phyloP scores from a whole-genome alignment of 92 coral and sea anemone genomes.

The Desmophyllum pertusum region DNA sequence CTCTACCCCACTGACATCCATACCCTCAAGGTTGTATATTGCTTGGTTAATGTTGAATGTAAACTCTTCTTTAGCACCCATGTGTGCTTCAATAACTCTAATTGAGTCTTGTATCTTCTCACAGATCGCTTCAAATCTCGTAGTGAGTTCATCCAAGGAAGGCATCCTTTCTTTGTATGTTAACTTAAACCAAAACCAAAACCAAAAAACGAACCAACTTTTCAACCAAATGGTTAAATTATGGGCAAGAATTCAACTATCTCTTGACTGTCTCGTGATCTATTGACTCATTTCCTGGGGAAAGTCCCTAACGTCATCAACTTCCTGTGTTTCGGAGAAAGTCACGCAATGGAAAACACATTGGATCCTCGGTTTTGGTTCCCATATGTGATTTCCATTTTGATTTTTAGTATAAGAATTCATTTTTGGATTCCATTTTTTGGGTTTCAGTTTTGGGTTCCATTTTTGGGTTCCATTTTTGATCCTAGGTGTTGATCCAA shows the following conservation, averaged over 20 bases:
- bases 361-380: too few relatives aligned
- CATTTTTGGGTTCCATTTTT: too few relatives aligned
- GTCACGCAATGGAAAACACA: background rate
- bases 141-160: background rate
- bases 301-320: background rate
- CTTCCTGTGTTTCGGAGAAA: background rate
- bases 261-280: background rate
- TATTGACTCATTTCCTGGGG: background rate
- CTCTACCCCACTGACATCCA: background rate
- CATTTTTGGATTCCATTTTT: too few relatives aligned
- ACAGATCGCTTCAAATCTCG: conserved; percentile 2
- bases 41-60: conserved; percentile 11
- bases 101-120: background rate
- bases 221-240: background rate
- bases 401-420: too few relatives aligned
- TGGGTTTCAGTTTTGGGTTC: too few relatives aligned
- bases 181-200: background rate
- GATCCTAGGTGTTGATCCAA: too few relatives aligned
- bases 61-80: background rate
- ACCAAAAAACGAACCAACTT: background rate
- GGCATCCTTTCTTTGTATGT: background rate
- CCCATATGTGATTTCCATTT: too few relatives aligned
- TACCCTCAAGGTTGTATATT: conserved; percentile 10
- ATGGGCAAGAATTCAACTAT: background rate
- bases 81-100: background rate